Conservation (phyloP, 2,888 invertebrate genomes). For the Aphrophora alni region DNA sequence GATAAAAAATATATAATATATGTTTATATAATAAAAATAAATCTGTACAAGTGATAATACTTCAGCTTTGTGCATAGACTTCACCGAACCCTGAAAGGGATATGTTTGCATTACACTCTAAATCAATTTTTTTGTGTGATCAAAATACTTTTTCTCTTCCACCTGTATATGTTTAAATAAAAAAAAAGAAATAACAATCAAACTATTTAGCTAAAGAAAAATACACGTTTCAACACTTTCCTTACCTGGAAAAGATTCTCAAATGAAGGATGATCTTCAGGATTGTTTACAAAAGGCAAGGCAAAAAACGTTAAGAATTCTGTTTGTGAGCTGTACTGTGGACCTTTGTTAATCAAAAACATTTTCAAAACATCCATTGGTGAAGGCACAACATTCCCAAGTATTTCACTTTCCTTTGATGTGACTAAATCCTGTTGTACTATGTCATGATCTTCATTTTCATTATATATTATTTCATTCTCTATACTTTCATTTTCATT, state of each 20-base stretch:
- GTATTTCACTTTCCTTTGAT: not conserved
- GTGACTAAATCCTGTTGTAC: not conserved
- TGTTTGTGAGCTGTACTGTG: conserved; percentile 60
- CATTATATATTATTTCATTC: not conserved
- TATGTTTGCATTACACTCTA: too few species aligned
- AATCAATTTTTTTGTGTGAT: too few species aligned
- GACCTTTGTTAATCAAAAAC: conserved; percentile 58
- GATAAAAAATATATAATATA: too few species aligned
- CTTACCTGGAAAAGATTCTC: conserved; percentile 60
- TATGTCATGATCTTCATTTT: not conserved
- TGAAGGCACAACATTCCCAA: not conserved
- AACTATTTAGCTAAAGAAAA: too few species aligned
- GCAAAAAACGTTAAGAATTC: conserved; percentile 64
- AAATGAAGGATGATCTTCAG: conserved; percentile 62
- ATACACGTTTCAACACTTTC: too few species aligned
- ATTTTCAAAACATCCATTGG: conserved; percentile 55
- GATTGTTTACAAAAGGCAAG: conserved; percentile 63
- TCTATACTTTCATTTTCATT: not conserved
- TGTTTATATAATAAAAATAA: too few species aligned
- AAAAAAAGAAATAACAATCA: too few species aligned
- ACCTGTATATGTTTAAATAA: too few species aligned
- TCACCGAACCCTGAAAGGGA: too few species aligned
- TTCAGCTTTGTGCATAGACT: too few species aligned
- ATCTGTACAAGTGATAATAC: too few species aligned
- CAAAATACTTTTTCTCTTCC: too few species aligned